Evolutionary conservation across 2,113 vertebrate species (phyloP), one percentile per base, ranked within the genome.

Genomic region (Spea bombifrons): DNA sequence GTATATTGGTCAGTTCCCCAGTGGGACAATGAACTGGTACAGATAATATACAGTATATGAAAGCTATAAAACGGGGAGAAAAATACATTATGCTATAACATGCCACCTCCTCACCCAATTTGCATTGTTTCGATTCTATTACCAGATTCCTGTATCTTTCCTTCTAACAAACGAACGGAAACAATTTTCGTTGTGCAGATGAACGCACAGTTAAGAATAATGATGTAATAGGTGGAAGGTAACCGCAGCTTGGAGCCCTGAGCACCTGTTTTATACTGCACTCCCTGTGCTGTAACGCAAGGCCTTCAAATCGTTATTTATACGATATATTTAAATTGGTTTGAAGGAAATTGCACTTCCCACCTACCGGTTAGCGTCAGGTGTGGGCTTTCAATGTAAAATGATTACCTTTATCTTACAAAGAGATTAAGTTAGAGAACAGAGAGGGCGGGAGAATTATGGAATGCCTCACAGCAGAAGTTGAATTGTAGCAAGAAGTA

Each of bases 181-280:
- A 30, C 30, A 30, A 73, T 79, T 50, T 46, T 12, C 50, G 57
- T 79, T 73, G 15, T 55, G 44, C 43, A 55, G 64, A 43, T 30
- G 43, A 17, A 48, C 1, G 30, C 61, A 55, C 52, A 72, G 65
- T 65, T 65, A 72, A 78, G 43, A 78, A 30, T 59, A 59, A 4
- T 45, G 61, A 48, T 55, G 63, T 46, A n/a, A 44, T 59, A 59
- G 15, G 4, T 2, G 4, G 6, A 2, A 4, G 2, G 55, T 59
- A 9, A 59, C 6, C 6, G 8, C 75, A 30, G 57, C 67, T 69
- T 46, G 17, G 52, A 10, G 16, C 52, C 59, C 53, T 9, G 5
- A 76, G 75, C 13, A 16, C 52, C 49, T 59, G 44, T 64, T 76
- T 52, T 47, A 67, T 75, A 59, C 44, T 45, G 30, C 17, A n/a